Base-by-base conservation (phyloP, 2,113 vertebrate species). In the Coreoperca whiteheadi region DNA sequence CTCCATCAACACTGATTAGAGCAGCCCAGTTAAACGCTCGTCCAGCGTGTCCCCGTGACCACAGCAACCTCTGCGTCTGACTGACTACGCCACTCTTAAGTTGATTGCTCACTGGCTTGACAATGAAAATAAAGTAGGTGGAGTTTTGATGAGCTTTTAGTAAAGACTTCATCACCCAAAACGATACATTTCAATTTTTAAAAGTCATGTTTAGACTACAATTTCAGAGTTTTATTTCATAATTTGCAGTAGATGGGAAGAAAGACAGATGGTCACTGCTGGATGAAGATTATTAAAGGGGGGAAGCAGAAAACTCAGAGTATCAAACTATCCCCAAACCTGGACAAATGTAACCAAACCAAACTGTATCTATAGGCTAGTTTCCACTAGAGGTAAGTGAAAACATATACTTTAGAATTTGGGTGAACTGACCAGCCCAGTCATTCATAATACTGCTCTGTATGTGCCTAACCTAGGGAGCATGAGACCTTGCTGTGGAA, bases 1-100 rank as follows among this genome's bases (percentile, higher is more conserved):
- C 92, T 94, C 95, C 93, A 96, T 96, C 95, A 94, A 88, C 82
- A 94, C 93, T 96, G 95, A 96, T 97, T 97, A 97, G 95, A 94
- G 82, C 87, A 90, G 82, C 59, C 86, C 93, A 82, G 90, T 85
- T 85, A 89, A 67, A 18, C 28, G 76, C 65, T 61, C 81, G 84
- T 81, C 68, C 89, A 60, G 89, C 61, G 4, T 65, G 86, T 83
- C 81, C 37, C 63, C 25, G 15, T 50, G 79, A 83, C 82, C 78
- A 83, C 72, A 34, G 21, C 72, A 66, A 86, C 82, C 87, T 75
- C 84, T 79, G 68, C 57, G 61, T 54, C 79, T 70, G 79, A 71
- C 57, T 30, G 46, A 53, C 74, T 25, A 25, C 8, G 43, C 41
- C 63, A 51, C 15, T 74, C 67, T 71, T 51, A 76, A 50, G 48